A percentile compares a stretch with the other conserved stretches of the same genome.
phyloP scores from a whole-genome alignment of 1,140 invertebrate species.

The Chrysomallon squamiferum region DNA sequence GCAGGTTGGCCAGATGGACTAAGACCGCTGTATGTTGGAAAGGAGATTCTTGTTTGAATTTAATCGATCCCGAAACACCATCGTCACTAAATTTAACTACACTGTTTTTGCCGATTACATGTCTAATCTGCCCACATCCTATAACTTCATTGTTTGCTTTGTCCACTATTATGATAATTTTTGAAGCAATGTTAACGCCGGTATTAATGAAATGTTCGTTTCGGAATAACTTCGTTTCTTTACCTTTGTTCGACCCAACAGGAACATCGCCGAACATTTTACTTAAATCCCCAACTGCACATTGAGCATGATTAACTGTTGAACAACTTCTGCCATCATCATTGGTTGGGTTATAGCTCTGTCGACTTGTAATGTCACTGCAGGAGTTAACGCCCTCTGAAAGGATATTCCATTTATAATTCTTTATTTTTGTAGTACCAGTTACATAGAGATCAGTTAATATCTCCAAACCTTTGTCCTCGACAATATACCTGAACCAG shows the following conservation, averaged over 20 bases:
- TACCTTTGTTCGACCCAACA: constrained; percentile 67
- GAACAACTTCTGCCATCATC: not conserved
- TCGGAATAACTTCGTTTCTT: constrained; percentile 1
- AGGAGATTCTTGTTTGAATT: constrained; percentile 80
- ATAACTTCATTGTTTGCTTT: constrained; percentile 12
- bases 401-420: not conserved
- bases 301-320: constrained; percentile 43
- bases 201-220: constrained; percentile 31
- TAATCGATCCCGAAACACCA: constrained; percentile 82
- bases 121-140: constrained; percentile 78
- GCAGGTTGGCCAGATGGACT: constrained; percentile 73
- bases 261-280: constrained; percentile 74
- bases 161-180: constrained; percentile 60
- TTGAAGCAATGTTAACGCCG: constrained; percentile 56
- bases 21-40: constrained; percentile 84
- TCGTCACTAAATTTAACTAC: constrained; percentile 79
- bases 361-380: not conserved
- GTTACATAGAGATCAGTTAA: not conserved
- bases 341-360: not conserved
- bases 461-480: not conserved
- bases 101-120: constrained; percentile 49
- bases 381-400: not conserved
- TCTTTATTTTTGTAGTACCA: not conserved
- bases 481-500: not conserved
- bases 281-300: constrained; percentile 80